Evolutionary conservation across 2,888 invertebrate genomes (phyloP), one percentile per base, ranked within the genome.

Genomic region (Nebria salina): DNA sequence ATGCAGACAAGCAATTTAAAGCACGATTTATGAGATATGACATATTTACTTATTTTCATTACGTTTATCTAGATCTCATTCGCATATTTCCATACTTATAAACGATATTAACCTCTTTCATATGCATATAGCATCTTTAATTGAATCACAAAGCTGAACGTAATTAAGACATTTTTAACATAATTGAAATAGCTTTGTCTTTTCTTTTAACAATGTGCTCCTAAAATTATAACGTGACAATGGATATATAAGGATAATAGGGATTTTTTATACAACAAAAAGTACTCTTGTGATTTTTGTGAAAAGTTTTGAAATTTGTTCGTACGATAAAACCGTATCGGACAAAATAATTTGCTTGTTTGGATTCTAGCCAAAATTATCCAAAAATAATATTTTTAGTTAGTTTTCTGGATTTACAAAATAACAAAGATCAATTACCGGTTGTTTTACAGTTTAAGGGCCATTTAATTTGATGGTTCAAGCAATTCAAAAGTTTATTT

Each of bases 341-440:
- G 70, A 26, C 13, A 26, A 25, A 26, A 70, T 70, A 15, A 68
- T 79, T 75, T 79, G 66, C 66, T 68, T 42, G 41, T 68, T 75
- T 79, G 79, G 68, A 25, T 54, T 13, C 25, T 8, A 3, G 79
- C 79, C 79, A 79, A 79, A 66, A 68, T 42, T 65, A 68, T 79
- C 68, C 54, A 54, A 66, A 79, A 75, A 66, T 74, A 74, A 34
- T 74, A 77, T 68, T 75, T 79, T n/a, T 68, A 78, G 41, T 73
- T 15, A 70, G 70, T 79, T 43, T 73, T 43, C 68, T 43, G 43
- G 43, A 79, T 79, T 43, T 74, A 42, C 73, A 68, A 79, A 79
- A 79, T 75, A 73, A 42, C 65, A 74, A 74, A 64, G 34, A 54
- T 74, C 26, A 77, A n/a, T 77, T 72, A 15, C 41, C n/a, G 26